A percentile compares a stretch with the other conserved stretches of the same genome.
Conservation (phyloP, 2,113 vertebrate genomes). For the Myocastor coypus region DNA sequence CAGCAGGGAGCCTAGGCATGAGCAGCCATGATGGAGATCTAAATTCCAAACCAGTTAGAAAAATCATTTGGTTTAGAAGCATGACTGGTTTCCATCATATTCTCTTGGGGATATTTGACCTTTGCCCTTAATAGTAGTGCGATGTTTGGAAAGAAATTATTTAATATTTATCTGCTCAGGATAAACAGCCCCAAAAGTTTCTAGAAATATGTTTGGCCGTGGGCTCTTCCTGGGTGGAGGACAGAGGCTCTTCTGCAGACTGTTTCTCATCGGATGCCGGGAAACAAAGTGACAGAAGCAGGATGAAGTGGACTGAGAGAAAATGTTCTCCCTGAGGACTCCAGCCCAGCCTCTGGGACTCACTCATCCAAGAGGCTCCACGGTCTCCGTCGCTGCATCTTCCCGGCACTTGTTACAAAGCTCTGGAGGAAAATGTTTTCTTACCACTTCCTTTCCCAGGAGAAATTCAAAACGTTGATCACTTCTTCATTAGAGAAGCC, state of each 20-base stretch:
- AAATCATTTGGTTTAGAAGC: constrained; percentile 51
- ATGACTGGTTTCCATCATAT: constrained; percentile 55
- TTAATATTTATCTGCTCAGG: constrained; percentile 55
- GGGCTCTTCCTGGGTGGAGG: not conserved
- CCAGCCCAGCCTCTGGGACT: not conserved
- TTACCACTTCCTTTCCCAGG: constrained; percentile 6
- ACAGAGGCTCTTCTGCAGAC: not conserved
- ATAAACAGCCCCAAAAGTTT: constrained; percentile 51
- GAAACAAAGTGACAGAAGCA: constrained; percentile 6
- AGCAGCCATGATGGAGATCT: not conserved
- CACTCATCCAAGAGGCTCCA: not conserved
- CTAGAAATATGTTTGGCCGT: constrained; percentile 51
- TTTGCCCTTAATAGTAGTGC: constrained; percentile 44
- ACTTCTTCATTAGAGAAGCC: constrained; percentile 53
- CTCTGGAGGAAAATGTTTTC: constrained; percentile 51
- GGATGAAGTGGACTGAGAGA: not conserved
- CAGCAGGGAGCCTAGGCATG: not conserved
- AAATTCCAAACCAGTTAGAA: constrained; percentile 51
- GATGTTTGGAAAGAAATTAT: constrained; percentile 38
- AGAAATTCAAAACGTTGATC: constrained; percentile 62
- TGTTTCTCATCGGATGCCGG: not conserved
- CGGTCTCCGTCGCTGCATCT: not conserved
- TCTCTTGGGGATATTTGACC: not conserved
- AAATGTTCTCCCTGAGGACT: not conserved
- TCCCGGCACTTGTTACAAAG: constrained; percentile 34